Conservation (phyloP, 2,113 vertebrate genomes). For the Tringa solitaria region DNA sequence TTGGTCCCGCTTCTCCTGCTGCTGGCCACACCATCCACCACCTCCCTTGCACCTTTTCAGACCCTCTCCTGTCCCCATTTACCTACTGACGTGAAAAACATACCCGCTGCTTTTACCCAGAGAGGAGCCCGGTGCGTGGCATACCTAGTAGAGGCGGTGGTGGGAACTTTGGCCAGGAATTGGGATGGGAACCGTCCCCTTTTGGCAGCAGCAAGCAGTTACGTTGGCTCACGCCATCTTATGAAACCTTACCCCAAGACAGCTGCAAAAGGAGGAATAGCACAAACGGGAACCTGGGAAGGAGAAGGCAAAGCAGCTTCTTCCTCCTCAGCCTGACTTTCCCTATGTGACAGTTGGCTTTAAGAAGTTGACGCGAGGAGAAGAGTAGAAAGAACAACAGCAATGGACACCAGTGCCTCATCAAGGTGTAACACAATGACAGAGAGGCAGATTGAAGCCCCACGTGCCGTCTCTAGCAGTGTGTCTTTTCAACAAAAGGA, state of each 20-base stretch:
- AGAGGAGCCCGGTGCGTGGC: background rate
- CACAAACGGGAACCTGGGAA: background rate
- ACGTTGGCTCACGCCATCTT: fast-evolving
- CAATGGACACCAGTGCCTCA: background rate
- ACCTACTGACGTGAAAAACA: background rate
- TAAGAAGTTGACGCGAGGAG: background rate
- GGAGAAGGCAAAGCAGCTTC: background rate
- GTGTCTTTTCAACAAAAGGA: background rate
- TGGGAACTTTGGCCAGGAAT: background rate
- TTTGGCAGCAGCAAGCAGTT: background rate
- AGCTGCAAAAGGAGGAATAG: background rate
- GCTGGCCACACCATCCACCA: fast-evolving
- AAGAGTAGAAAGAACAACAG: background rate
- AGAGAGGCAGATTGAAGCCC: background rate
- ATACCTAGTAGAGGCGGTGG: background rate
- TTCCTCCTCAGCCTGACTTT: background rate
- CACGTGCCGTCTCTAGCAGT: fast-evolving
- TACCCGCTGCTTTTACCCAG: background rate
- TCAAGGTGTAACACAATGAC: background rate
- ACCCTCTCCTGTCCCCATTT: background rate
- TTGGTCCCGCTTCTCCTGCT: background rate
- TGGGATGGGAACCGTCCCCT: background rate
- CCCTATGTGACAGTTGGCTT: fast-evolving
- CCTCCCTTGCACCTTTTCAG: no score
- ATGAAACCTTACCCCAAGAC: slow-evolving; percentile 32